phyloP scores from a whole-genome alignment of 2,888 invertebrate genomes.

The Thysanoteuthis rhombus region DNA sequence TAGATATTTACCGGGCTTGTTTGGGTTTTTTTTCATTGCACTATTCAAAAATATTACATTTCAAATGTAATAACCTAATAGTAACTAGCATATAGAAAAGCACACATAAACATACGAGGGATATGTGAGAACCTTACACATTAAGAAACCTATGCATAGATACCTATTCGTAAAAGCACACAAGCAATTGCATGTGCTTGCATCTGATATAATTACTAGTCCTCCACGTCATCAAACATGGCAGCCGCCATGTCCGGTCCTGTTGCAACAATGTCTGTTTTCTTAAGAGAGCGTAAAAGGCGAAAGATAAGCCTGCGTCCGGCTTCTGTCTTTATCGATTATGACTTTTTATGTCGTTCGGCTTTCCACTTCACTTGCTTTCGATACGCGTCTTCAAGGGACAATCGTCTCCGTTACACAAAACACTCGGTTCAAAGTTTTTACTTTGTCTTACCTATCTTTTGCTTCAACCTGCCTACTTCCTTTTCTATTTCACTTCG shows the following conservation, averaged over 20 bases:
- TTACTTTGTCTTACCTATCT: not conserved
- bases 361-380: not conserved
- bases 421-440: not conserved
- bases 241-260: not conserved
- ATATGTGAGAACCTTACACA: too few relatives aligned
- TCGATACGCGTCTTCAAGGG: not conserved
- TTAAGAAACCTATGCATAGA: not conserved
- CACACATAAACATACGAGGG: too few relatives aligned
- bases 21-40: too few relatives aligned
- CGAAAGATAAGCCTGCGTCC: conserved; percentile 12
- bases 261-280: not conserved
- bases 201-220: not conserved
- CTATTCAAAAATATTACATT: too few relatives aligned
- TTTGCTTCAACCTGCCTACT: not conserved
- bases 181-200: not conserved
- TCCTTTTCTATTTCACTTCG: not conserved
- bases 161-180: not conserved
- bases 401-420: not conserved
- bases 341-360: not conserved
- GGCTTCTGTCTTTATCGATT: not conserved
- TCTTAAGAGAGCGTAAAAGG: not conserved
- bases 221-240: not conserved
- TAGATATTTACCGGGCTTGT: too few relatives aligned
- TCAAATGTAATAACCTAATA: too few relatives aligned
- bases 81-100: too few relatives aligned